Evolutionary conservation across 2,113 vertebrate species (phyloP).

Genomic region (Ia io): DNA sequence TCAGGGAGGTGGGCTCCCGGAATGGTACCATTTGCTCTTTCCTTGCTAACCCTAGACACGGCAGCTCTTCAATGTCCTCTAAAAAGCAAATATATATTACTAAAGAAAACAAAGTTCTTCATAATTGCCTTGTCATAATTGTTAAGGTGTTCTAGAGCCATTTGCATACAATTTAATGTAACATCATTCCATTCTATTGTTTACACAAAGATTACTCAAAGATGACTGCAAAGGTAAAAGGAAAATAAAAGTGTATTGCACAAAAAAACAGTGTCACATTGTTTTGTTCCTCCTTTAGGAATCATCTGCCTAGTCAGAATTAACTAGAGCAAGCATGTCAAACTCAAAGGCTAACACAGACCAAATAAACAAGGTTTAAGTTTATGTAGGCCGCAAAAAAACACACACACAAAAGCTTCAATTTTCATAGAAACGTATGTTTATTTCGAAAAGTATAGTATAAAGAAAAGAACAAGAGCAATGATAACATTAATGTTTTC

Average conservation of each 20-base stretch:
- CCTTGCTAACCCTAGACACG: conserved; percentile 84
- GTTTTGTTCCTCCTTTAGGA: conserved; percentile 20
- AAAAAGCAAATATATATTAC: conserved; percentile 87
- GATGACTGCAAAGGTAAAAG: conserved; percentile 86
- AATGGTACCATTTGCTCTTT: conserved; percentile 80
- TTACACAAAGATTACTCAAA: conserved; percentile 87
- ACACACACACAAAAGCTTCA: too few relatives aligned
- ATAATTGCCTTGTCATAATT: conserved; percentile 87
- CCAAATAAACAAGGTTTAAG: too few relatives aligned
- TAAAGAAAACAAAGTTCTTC: conserved; percentile 85
- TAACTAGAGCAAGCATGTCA: background rate
- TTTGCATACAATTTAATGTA: conserved; percentile 85
- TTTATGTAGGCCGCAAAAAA: too few relatives aligned
- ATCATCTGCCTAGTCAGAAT: background rate
- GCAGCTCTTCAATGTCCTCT: conserved; percentile 86
- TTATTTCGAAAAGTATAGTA: too few relatives aligned
- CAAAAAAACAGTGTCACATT: conserved; percentile 66
- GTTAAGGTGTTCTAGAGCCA: conserved; percentile 86
- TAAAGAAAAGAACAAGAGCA: too few relatives aligned
- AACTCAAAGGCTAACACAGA: too few relatives aligned
- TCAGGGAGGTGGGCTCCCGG: conserved; percentile 64
- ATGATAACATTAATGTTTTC: too few relatives aligned
- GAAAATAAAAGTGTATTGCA: conserved; percentile 86
- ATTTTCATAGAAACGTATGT: too few relatives aligned
- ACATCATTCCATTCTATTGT: conserved; percentile 87